Evolutionary conservation across 2,888 invertebrate species (phyloP).

Genomic region (Callyntrura guangdongensis): DNA sequence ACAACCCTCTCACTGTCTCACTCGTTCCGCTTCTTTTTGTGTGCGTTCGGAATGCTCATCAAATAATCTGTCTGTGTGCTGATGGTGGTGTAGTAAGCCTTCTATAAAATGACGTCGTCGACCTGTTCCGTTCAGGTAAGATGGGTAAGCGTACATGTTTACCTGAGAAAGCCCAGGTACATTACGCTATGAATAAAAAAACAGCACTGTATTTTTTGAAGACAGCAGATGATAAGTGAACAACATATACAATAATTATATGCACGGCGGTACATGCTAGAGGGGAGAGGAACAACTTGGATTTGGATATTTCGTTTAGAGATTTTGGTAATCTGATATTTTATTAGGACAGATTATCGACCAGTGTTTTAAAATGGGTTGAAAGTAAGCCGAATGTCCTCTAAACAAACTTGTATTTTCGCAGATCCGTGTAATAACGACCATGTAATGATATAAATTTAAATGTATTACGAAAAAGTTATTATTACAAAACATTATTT

Average conservation of each 20-base stretch:
- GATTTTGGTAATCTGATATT: constrained; percentile 3
- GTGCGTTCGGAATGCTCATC: background rate
- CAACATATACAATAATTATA: background rate
- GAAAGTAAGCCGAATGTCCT: background rate
- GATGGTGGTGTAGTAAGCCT: constrained; percentile 23
- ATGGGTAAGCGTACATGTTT: background rate
- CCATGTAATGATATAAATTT: background rate
- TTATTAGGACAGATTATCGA: background rate
- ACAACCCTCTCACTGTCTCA: background rate
- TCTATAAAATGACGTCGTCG: constrained; percentile 49
- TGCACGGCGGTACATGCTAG: too few species aligned
- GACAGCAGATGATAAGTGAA: constrained; percentile 15
- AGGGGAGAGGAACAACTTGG: background rate
- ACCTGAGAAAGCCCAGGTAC: too few species aligned
- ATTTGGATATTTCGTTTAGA: constrained; percentile 4
- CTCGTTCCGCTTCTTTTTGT: constrained; percentile 1
- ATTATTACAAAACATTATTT: too few species aligned
- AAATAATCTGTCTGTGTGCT: background rate
- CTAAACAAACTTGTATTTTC: background rate
- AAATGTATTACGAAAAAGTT: too few species aligned
- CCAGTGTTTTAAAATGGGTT: background rate
- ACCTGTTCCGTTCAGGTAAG: constrained; percentile 52
- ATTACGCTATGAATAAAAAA: too few species aligned
- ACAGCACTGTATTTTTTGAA: too few species aligned
- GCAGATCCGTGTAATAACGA: constrained; percentile 1